These are phyloP conservation scores for Caenorhabditis sp. DNA, from an alignment of 2,888 invertebrate genomes.

Conservation along the genomic window DNA sequence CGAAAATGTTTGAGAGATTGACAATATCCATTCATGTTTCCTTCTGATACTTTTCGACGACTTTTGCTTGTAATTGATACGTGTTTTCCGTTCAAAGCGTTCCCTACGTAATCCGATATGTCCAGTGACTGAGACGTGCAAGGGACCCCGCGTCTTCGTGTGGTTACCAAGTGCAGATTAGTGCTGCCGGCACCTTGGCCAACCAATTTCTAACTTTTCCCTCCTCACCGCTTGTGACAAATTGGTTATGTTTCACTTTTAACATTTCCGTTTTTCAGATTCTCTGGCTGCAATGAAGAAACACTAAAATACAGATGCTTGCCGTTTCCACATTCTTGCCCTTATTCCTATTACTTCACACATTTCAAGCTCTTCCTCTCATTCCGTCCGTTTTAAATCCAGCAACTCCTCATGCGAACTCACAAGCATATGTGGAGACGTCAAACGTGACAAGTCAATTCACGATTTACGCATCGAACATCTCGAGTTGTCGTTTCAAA, in stretches of 20 bases:
- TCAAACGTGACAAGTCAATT: constrained; percentile 51
- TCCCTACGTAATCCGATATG: constrained; percentile 52
- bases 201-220: constrained; percentile 16
- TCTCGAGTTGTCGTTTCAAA: constrained; percentile 62
- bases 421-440: constrained; percentile 55
- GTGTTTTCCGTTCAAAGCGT: constrained; percentile 52
- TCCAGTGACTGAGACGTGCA: constrained; percentile 38
- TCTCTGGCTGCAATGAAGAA: constrained; percentile 19
- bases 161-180: constrained; percentile 57
- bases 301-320: constrained; percentile 14
- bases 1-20: not conserved
- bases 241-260: not conserved
- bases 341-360: constrained; percentile 24
- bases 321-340: constrained; percentile 17
- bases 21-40: not conserved
- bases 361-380: constrained; percentile 1
- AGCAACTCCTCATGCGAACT: constrained; percentile 38
- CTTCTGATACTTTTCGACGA: constrained; percentile 17
- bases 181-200: constrained; percentile 44
- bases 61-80: constrained; percentile 44
- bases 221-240: not conserved
- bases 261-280: no score
- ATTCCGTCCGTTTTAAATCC: constrained; percentile 34
- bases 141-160: constrained; percentile 30
- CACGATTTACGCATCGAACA: constrained; percentile 57